phyloP scores from a whole-genome alignment of 2,888 invertebrate species.

The Glyphotaelius pellucidus region DNA sequence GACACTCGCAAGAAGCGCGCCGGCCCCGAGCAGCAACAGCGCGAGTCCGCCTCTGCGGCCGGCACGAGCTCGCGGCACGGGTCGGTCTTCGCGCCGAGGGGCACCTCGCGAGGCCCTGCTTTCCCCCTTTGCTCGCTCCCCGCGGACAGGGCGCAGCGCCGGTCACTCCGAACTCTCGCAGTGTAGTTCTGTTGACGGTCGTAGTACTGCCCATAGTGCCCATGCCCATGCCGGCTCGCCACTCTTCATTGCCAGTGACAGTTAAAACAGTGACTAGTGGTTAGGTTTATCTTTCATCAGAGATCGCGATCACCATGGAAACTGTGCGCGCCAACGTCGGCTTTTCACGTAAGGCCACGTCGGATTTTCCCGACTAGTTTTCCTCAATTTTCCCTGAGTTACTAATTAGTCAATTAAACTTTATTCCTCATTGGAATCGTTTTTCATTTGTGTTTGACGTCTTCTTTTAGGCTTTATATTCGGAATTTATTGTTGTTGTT shows the following conservation, averaged over 20 bases:
- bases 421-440: not conserved
- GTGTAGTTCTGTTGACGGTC: slow-evolving; percentile 46
- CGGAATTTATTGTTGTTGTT: not conserved
- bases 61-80: not conserved
- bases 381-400: not conserved
- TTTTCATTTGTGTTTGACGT: not conserved
- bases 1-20: not conserved
- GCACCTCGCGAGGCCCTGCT: slow-evolving; percentile 2
- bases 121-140: not conserved
- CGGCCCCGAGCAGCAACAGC: slow-evolving; percentile 22
- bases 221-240: slow-evolving; percentile 38
- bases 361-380: slow-evolving; percentile 9
- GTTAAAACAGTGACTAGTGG: slow-evolving; percentile 22
- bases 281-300: not conserved
- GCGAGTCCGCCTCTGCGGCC: not conserved
- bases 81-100: not conserved
- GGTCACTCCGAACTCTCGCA: not conserved
- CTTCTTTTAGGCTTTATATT: not conserved
- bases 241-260: slow-evolving; percentile 26
- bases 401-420: not conserved
- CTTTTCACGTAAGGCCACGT: slow-evolving; percentile 60
- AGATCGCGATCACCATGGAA: slow-evolving; percentile 58
- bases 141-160: slow-evolving; percentile 17
- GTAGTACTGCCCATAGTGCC: not conserved
- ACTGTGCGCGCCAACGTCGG: slow-evolving; percentile 58